These are phyloP conservation scores for Nymphalis io DNA, from an alignment of 1,140 invertebrate species.

Conservation along the genomic window DNA sequence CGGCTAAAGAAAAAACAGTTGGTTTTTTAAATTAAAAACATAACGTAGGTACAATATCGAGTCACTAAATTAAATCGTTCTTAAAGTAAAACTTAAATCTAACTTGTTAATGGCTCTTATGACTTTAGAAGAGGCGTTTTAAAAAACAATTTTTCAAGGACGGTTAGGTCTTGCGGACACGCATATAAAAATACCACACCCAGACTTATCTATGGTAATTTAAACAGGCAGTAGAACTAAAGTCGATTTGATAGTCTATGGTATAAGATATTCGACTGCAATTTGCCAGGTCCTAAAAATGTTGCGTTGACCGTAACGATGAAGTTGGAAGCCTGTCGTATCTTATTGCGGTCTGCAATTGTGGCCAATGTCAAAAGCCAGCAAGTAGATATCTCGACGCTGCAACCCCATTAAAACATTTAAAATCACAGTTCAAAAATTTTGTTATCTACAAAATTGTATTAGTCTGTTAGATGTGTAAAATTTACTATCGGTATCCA, in stretches of 20 bases:
- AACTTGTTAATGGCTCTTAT: constrained; percentile 73
- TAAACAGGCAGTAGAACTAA: constrained; percentile 1
- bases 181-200: constrained; percentile 24
- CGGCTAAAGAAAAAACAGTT: constrained; percentile 56
- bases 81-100: constrained; percentile 67
- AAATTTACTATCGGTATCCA: neutral
- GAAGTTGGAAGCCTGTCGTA: constrained; percentile 71
- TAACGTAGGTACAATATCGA: constrained; percentile 72
- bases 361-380: constrained; percentile 81
- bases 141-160: constrained; percentile 58
- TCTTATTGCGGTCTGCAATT: constrained; percentile 74
- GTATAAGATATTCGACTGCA: constrained; percentile 25
- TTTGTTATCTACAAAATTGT: constrained; percentile 26
- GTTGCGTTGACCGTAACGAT: constrained; percentile 67
- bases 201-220: constrained; percentile 26
- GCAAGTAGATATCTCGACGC: constrained; percentile 81
- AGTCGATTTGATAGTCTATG: constrained; percentile 25
- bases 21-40: constrained; percentile 61
- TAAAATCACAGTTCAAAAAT: constrained; percentile 63
- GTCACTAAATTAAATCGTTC: constrained; percentile 61
- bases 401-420: constrained; percentile 78
- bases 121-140: constrained; percentile 63
- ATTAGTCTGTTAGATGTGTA: constrained; percentile 63
- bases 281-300: constrained; percentile 44
- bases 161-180: constrained; percentile 47